Percentiles rank a stretch among this genome's conserved stretches.
Evolutionary conservation across 2,113 vertebrate species (phyloP).

Genomic region (Nyctibius bracteatus): DNA sequence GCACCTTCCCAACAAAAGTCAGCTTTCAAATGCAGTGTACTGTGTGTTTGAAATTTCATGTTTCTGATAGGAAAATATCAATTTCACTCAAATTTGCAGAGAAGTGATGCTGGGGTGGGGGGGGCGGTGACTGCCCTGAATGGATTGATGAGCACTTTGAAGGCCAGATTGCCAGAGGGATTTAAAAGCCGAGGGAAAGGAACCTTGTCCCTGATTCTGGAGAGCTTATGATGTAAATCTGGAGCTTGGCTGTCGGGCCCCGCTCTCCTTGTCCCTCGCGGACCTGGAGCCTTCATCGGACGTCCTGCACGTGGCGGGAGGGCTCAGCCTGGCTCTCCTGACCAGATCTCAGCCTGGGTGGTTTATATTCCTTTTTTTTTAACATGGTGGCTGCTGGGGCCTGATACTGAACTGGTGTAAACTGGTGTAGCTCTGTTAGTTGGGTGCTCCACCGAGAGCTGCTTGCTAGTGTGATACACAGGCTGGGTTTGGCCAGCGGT

Average conservation of each 20-base stretch:
- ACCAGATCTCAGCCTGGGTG: not conserved
- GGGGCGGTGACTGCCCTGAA: not conserved
- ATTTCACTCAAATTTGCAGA: constrained; percentile 45
- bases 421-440: not conserved
- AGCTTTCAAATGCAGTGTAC: constrained; percentile 48
- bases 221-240: not conserved
- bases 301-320: not conserved
- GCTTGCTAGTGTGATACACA: not conserved
- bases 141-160: not conserved
- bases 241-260: not conserved
- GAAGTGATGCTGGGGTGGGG: not conserved
- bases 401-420: not conserved
- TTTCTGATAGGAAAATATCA: constrained; percentile 53
- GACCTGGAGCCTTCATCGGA: fast-evolving
- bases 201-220: not conserved
- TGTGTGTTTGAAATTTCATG: constrained; percentile 34
- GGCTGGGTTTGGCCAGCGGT: not conserved
- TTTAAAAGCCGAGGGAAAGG: not conserved
- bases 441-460: not conserved
- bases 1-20: constrained; percentile 59
- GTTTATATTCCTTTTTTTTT: not conserved
- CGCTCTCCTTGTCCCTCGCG: fast-evolving
- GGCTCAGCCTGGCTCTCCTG: not conserved
- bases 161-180: not conserved
- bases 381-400: not conserved